A percentile compares a stretch with the other conserved stretches of the same genome.
Conservation (phyloP, 2,113 vertebrate species). For the Australoheros scitulus region DNA sequence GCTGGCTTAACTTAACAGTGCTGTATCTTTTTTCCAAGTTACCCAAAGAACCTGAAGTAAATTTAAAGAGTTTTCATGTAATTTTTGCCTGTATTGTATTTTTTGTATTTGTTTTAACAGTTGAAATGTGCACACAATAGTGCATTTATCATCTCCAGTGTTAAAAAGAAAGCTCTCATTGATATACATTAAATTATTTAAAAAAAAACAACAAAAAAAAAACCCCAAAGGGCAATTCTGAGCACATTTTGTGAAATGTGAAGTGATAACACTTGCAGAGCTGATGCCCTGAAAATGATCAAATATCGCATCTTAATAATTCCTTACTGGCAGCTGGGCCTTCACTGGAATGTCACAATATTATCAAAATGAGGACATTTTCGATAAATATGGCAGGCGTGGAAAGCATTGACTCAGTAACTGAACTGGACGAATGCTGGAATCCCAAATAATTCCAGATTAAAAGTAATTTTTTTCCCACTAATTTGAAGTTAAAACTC, state of each 20-base stretch:
- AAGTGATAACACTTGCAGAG: not conserved
- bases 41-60: not conserved
- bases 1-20: not conserved
- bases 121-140: not conserved
- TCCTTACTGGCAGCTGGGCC: not conserved
- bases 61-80: not conserved
- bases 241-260: too few species aligned
- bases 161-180: not conserved
- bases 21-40: not conserved
- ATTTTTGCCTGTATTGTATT: not conserved
- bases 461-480: not conserved
- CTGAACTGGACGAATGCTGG: too few species aligned
- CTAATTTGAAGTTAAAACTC: not conserved
- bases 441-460: too few species aligned
- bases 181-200: too few species aligned
- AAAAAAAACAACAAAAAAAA: too few species aligned
- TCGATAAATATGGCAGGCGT: too few species aligned
- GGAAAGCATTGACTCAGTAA: too few species aligned
- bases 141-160: not conserved
- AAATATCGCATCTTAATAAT: not conserved
- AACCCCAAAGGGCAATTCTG: too few species aligned
- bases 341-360: not conserved
- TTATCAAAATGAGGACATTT: too few species aligned
- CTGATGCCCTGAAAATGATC: not conserved
- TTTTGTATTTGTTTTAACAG: not conserved